These are phyloP conservation scores for Drosophila prolongata DNA, from an alignment of 2,888 invertebrate species.

Conservation along the genomic window DNA sequence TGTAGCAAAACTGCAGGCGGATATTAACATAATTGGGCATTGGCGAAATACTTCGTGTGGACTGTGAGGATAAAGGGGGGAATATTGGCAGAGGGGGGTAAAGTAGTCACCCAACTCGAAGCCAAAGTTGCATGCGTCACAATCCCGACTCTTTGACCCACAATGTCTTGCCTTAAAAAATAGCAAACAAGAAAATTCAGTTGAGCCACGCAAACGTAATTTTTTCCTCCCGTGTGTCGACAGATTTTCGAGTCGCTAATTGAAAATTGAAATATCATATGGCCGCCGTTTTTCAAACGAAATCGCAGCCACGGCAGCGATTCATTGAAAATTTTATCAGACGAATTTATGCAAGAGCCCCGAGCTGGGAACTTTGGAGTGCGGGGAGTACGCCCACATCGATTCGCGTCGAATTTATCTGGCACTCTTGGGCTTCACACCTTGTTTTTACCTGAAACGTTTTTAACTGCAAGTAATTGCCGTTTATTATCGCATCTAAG, in stretches of 20 bases:
- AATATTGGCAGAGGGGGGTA: not conserved
- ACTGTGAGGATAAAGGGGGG: constrained; percentile 25
- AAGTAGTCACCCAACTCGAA: constrained; percentile 33
- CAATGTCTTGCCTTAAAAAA: constrained; percentile 52
- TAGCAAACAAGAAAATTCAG: constrained; percentile 34
- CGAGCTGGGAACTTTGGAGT: constrained; percentile 22
- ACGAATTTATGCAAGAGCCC: constrained; percentile 61
- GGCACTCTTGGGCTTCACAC: constrained; percentile 61
- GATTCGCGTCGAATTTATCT: constrained; percentile 7
- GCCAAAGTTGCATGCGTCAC: constrained; percentile 62
- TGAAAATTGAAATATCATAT: constrained; percentile 77
- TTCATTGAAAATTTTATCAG: constrained; percentile 64
- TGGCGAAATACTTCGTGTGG: constrained; percentile 32
- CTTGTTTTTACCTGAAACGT: constrained; percentile 51
- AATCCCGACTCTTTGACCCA: constrained; percentile 66
- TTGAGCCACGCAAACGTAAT: constrained; percentile 53
- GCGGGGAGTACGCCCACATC: constrained; percentile 56
- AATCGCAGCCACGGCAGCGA: constrained; percentile 42
- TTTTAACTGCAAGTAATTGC: constrained; percentile 46
- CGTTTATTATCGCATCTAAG: constrained; percentile 48
- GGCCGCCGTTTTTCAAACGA: constrained; percentile 61
- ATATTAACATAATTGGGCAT: constrained; percentile 35
- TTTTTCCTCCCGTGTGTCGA: constrained; percentile 22
- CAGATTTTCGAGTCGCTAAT: constrained; percentile 58
- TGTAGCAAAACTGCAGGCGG: constrained; percentile 36